Conservation (phyloP, 2,888 invertebrate species). For the Clivina fossor region DNA sequence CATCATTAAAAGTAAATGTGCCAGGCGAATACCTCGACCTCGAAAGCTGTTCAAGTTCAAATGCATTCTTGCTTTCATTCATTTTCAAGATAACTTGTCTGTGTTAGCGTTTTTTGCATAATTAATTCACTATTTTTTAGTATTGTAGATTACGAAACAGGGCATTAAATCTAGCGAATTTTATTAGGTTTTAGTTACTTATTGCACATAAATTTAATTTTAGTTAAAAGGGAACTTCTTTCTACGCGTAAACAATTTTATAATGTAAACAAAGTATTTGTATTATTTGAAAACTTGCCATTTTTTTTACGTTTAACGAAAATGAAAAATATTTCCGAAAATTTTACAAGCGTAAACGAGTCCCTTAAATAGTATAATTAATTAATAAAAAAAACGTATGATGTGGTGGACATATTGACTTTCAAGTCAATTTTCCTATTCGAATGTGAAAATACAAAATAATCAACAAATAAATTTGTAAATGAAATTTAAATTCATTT, state of each 20-base stretch:
- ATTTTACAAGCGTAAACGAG: no score
- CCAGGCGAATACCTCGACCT: no score
- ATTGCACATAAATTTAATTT: conserved; percentile 23
- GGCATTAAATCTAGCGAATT: conserved; percentile 24
- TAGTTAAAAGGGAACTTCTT: no score
- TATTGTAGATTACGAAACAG: conserved; percentile 15
- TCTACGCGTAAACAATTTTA: conserved; percentile 7
- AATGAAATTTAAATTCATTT: conserved; percentile 8
- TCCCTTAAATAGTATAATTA: no score
- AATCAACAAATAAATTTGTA: background rate
- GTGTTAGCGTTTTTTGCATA: conserved; percentile 9
- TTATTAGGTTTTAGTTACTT: conserved; percentile 31
- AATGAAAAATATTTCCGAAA: no score
- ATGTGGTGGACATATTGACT: conserved; percentile 2
- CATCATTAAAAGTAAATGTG: no score
- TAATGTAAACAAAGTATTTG: background rate
- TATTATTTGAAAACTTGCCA: background rate
- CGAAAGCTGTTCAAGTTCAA: no score
- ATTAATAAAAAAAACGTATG: background rate
- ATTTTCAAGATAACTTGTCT: background rate
- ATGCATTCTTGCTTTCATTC: background rate
- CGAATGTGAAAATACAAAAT: conserved; percentile 16
- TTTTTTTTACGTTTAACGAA: no score
- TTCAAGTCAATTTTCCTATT: conserved; percentile 13
- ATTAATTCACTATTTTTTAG: conserved; percentile 16